Evolutionary conservation across 2,888 invertebrate species (phyloP), one percentile per base, ranked within the genome.

Genomic region (Drosophila cognata): DNA sequence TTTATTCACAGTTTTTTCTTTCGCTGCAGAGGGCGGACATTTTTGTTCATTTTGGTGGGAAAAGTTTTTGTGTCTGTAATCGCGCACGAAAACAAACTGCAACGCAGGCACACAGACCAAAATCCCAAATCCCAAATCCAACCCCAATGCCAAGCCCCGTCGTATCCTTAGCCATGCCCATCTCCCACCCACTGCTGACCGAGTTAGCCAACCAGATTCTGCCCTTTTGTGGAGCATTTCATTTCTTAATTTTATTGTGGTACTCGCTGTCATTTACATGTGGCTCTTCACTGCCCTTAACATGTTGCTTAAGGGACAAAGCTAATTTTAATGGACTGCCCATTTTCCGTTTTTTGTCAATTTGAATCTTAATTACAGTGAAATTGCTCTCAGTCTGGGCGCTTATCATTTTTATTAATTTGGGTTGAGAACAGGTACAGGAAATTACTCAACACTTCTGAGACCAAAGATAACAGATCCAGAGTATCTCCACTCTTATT

Each of bases 241-340:
- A 71, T 71, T 71, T 71, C 77, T 77, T 81, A 81, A 80, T 78
- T 78, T 81, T 71, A 78, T 77, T 80, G 77, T 52, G 61, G 53
- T 35, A 46, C 76, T 55, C 76, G 21, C 51, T 41, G 78, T 72
- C 66, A 80, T 81, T 80, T 61, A 46, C 71, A 80, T 80, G 64
- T 38, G 63, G 66, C 71, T 71, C 58, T 59, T 59, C 50, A 59
- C 58, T 48, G 35, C 61, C 64, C 61, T 31, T 63, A 38, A 61
- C 60, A 52, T 68, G 38, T 36, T 60, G 48, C 58, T 64, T 36
- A 57, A 46, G 52, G 65, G 58, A 74, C 76, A 77, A 66, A 76
- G 77, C 60, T 52, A 56, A 46, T 71, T 76, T 77, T 58, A 76
- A 71, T 77, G 63, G 59, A 31, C 58, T 64, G 46, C 38, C 55